Conservation (phyloP, 2,888 invertebrate genomes). For the Zonitis immaculata region DNA sequence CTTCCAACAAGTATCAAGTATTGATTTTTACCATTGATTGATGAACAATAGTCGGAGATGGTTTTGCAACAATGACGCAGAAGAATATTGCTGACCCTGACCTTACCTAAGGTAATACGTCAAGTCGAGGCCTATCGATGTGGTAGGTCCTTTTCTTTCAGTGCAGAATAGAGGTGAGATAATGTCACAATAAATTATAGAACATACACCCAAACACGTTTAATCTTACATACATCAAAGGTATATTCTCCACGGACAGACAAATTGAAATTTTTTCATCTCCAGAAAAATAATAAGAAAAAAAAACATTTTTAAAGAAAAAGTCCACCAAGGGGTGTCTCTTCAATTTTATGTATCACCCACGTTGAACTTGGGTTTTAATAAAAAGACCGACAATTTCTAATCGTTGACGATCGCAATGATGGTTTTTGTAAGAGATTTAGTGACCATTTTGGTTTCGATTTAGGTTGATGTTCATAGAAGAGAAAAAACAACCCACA, state of each 20-base stretch:
- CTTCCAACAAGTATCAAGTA: no score
- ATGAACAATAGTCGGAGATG: not conserved
- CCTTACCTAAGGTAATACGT: constrained; percentile 37
- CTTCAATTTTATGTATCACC: constrained; percentile 6
- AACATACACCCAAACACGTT: constrained; percentile 8
- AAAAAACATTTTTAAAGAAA: no score
- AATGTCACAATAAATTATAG: constrained; percentile 31
- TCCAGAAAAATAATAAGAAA: no score
- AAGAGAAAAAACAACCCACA: not conserved
- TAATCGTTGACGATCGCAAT: constrained; percentile 14
- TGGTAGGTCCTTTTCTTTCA: constrained; percentile 33
- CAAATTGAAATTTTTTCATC: not conserved
- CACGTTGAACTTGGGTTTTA: not conserved
- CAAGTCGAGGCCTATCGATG: constrained; percentile 32
- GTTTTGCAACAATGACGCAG: not conserved
- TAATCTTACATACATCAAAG: constrained; percentile 9
- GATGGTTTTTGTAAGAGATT: not conserved
- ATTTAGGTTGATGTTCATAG: not conserved
- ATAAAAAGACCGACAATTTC: constrained; percentile 11
- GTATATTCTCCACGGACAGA: not conserved
- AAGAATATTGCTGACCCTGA: constrained; percentile 30
- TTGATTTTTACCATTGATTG: no score
- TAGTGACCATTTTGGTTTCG: constrained; percentile 2
- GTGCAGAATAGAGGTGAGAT: constrained; percentile 28
- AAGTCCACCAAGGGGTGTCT: constrained; percentile 1